Evolutionary conservation across 2,113 vertebrate genomes (phyloP).

Genomic region (Rhinichthys klamathensis): DNA sequence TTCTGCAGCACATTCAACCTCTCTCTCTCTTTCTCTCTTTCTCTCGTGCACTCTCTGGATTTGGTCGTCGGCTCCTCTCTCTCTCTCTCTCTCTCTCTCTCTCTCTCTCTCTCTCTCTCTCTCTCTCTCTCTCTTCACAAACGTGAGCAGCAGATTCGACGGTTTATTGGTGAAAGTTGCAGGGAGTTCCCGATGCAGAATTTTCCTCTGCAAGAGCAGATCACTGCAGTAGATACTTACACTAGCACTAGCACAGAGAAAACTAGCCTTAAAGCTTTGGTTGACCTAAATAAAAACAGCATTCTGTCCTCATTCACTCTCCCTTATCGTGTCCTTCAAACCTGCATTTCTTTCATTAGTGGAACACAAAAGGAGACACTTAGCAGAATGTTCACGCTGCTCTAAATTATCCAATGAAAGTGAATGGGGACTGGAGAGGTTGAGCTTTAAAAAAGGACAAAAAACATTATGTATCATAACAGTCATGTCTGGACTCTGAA

Average conservation of each 20-base stretch:
- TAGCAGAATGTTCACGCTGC: constrained; percentile 4
- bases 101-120: constrained; percentile 25
- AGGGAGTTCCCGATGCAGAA: constrained; percentile 40
- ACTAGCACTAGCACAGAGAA: not conserved
- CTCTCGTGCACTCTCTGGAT: not conserved
- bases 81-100: constrained; percentile 29
- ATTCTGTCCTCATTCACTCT: not conserved
- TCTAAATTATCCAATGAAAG: not conserved
- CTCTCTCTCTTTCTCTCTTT: not conserved
- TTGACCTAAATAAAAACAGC: not conserved
- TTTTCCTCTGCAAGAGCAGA: not conserved
- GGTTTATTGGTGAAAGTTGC: constrained; percentile 54
- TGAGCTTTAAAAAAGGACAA: not conserved
- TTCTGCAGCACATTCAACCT: not conserved
- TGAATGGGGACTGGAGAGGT: not conserved
- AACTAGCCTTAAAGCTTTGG: not conserved
- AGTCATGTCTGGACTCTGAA: no score
- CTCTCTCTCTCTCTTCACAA: constrained; percentile 35
- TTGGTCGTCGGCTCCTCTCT: not conserved
- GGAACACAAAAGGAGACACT: not conserved
- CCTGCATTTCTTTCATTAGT: not conserved
- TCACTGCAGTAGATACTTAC: constrained; percentile 2
- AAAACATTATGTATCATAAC: no score
- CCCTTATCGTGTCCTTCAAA: not conserved
- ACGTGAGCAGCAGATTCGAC: constrained; percentile 47